These are phyloP conservation scores for Amphipoea oculea DNA, from an alignment of 2,888 invertebrate species.

Conservation along the genomic window DNA sequence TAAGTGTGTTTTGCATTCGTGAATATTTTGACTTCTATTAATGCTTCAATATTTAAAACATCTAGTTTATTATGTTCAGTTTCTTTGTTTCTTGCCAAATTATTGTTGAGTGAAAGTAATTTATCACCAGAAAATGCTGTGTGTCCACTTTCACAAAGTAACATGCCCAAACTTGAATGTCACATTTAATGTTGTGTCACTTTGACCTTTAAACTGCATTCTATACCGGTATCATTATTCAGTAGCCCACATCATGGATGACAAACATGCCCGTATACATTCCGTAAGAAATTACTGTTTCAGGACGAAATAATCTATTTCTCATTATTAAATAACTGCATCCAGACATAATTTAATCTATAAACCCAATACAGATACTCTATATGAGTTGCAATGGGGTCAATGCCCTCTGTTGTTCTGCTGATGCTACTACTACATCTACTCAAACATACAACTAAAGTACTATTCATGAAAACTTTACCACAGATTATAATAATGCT, in stretches of 20 bases:
- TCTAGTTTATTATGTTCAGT: background rate
- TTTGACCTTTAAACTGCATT: constrained; percentile 59
- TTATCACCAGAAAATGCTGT: constrained; percentile 33
- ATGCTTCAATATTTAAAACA: constrained; percentile 7
- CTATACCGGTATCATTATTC: constrained; percentile 44
- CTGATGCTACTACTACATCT: constrained; percentile 18
- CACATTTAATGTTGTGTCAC: constrained; percentile 34
- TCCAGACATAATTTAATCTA: constrained; percentile 35
- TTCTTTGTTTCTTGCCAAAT: background rate
- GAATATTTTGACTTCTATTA: constrained; percentile 22
- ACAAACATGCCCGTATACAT: constrained; percentile 32
- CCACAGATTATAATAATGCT: background rate
- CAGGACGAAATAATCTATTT: constrained; percentile 14
- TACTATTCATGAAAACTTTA: background rate
- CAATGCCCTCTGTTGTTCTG: constrained; percentile 26
- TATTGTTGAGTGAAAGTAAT: constrained; percentile 46
- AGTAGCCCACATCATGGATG: constrained; percentile 35
- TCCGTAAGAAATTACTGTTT: constrained; percentile 10
- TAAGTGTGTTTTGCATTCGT: constrained; percentile 43
- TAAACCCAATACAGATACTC: constrained; percentile 22
- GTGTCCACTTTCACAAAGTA: constrained; percentile 47
- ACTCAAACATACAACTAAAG: background rate
- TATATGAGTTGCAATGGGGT: constrained; percentile 21
- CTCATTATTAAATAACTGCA: background rate
- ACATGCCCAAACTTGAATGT: constrained; percentile 43